Evolutionary conservation across 2,797 vertebrate species (phyloP).

Genomic region (Rhinatrema bivittatum): DNA sequence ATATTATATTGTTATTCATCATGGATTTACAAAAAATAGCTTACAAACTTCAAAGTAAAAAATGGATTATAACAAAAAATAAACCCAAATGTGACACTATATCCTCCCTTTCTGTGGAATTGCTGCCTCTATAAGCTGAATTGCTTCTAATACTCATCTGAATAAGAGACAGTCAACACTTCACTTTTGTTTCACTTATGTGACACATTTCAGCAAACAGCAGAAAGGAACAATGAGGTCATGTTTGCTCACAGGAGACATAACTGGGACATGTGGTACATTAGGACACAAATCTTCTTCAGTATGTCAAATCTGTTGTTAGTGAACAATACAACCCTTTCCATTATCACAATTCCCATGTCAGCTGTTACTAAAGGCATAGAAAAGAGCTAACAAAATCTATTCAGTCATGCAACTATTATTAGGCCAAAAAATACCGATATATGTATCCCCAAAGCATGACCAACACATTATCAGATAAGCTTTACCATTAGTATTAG

Average conservation of each 20-base stretch:
- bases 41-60: no score
- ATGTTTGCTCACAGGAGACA: constrained; percentile 1
- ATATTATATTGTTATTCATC: no score
- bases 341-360: constrained; percentile 5
- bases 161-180: no score
- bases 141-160: no score
- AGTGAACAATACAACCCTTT: neutral
- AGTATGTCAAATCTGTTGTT: constrained; percentile 3
- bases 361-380: constrained; percentile 12
- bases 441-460: no score
- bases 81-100: no score
- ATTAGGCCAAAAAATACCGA: constrained; percentile 9
- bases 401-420: constrained; percentile 21
- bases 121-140: no score
- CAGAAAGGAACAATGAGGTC: constrained; percentile 3
- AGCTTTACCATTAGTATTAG: constrained; percentile 10
- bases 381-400: neutral
- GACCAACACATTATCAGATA: constrained; percentile 20
- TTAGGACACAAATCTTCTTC: constrained; percentile 5
- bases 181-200: no score
- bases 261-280: constrained; percentile 2
- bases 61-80: no score
- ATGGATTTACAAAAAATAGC: no score
- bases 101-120: no score
- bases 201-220: no score